A percentile compares a stretch with the other conserved stretches of the same genome.
Conservation (phyloP, 1,140 invertebrate species). For the Drosophila ironensis region DNA sequence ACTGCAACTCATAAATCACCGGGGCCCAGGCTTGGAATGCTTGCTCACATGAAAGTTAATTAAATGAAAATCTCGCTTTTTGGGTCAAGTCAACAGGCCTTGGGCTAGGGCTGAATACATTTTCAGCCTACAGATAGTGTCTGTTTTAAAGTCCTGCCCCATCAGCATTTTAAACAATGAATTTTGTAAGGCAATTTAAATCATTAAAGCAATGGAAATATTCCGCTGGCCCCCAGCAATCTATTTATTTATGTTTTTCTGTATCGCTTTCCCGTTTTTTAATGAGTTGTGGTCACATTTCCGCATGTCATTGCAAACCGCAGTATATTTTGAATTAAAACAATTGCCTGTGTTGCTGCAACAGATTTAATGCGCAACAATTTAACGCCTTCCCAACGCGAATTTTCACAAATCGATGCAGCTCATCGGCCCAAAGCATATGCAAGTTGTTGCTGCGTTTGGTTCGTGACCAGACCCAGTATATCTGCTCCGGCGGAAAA, state of each 20-base stretch:
- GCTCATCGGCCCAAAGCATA: constrained; percentile 46
- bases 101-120: constrained; percentile 21
- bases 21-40: constrained; percentile 16
- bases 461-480: constrained; percentile 42
- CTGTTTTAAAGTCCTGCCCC: constrained; percentile 13
- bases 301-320: constrained; percentile 22
- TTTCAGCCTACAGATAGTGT: constrained; percentile 11
- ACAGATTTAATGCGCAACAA: constrained; percentile 8
- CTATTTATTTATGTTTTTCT: neutral
- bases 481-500: constrained; percentile 49
- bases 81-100: constrained; percentile 10
- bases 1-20: constrained; percentile 36
- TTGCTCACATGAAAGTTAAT: constrained; percentile 47
- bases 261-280: constrained; percentile 7
- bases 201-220: constrained; percentile 13
- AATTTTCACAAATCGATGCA: constrained; percentile 43
- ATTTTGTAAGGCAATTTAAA: constrained; percentile 22
- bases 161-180: constrained; percentile 15
- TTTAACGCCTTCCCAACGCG: constrained; percentile 21
- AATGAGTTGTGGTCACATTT: constrained; percentile 37
- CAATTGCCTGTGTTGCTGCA: constrained; percentile 17
- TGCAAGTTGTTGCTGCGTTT: constrained; percentile 56
- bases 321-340: constrained; percentile 51
- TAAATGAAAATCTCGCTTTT: constrained; percentile 49
- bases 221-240: neutral